A percentile compares a stretch with the other conserved stretches of the same genome.
phyloP scores from a whole-genome alignment of 1,140 invertebrate genomes.

The Dinoponera quadriceps region DNA sequence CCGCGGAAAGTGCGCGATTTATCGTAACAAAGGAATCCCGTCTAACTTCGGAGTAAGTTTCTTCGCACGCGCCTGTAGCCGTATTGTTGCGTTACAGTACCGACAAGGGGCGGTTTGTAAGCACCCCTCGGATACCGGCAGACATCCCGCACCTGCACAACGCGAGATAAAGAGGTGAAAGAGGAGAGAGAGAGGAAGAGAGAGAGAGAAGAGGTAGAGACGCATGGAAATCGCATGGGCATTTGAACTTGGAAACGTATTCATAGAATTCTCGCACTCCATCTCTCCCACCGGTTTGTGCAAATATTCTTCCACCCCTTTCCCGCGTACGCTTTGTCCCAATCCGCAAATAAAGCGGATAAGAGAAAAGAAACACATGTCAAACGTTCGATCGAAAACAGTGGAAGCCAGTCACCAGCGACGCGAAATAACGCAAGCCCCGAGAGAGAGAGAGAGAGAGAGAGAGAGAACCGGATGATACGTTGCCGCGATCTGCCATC shows the following conservation, averaged over 20 bases:
- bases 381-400: conserved; percentile 57
- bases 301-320: conserved; percentile 62
- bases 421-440: conserved; percentile 75
- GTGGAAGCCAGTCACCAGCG: conserved; percentile 71
- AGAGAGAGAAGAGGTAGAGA: conserved; percentile 24
- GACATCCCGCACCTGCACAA: conserved; percentile 1
- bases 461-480: neutral
- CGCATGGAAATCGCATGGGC: conserved; percentile 76
- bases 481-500: conserved; percentile 45
- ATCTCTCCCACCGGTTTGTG: conserved; percentile 35
- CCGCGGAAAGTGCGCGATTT: neutral
- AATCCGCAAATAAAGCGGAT: conserved; percentile 48
- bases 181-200: too few species aligned
- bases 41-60: conserved; percentile 29
- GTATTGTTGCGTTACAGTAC: neutral
- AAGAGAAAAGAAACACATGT: conserved; percentile 52
- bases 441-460: conserved; percentile 45
- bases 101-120: conserved; percentile 9
- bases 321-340: conserved; percentile 60
- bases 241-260: conserved; percentile 80
- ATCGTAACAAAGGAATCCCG: conserved; percentile 6
- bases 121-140: neutral
- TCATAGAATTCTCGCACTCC: conserved; percentile 73
- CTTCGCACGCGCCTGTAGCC: neutral
- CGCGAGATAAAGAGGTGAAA: too few species aligned